Conservation (phyloP, 2,797 vertebrate genomes). For the Benthosema pterotum region DNA sequence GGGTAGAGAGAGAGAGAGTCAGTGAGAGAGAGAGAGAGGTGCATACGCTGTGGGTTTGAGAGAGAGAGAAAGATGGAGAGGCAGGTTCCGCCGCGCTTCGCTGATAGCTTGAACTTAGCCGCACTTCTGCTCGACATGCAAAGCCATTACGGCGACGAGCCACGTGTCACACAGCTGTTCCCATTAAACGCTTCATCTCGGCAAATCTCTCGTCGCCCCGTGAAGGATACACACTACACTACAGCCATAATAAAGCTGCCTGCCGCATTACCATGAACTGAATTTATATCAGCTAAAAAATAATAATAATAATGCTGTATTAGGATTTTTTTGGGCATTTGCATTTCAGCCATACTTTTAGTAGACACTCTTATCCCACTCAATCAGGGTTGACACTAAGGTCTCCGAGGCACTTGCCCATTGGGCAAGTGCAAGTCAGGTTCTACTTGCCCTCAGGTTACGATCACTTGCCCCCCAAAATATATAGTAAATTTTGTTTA, state of each 20-base stretch:
- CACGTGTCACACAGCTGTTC: conserved; percentile 58
- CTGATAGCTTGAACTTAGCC: conserved; percentile 55
- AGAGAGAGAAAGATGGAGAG: conserved; percentile 47
- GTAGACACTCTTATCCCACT: conserved; percentile 24
- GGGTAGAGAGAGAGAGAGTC: background rate
- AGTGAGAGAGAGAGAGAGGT: background rate
- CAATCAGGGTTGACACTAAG: no score
- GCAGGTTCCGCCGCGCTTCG: conserved; percentile 38
- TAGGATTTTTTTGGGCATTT: conserved; percentile 31
- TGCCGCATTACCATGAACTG: conserved; percentile 41
- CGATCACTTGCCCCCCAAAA: no score
- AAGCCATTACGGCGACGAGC: conserved; percentile 60
- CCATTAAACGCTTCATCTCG: conserved; percentile 51
- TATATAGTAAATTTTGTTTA: no score
- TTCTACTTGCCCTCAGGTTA: no score
- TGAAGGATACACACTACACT: conserved; percentile 39
- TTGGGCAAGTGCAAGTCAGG: no score
- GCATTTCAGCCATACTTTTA: conserved; percentile 35
- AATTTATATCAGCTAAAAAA: conserved; percentile 27
- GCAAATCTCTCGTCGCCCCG: conserved; percentile 46
- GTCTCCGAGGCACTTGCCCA: no score
- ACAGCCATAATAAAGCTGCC: conserved; percentile 41
- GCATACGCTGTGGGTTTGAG: background rate
- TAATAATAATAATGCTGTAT: no score
- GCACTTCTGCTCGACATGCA: conserved; percentile 65